Conservation (phyloP, 2,888 invertebrate genomes). For the Allolobophora icterica region DNA sequence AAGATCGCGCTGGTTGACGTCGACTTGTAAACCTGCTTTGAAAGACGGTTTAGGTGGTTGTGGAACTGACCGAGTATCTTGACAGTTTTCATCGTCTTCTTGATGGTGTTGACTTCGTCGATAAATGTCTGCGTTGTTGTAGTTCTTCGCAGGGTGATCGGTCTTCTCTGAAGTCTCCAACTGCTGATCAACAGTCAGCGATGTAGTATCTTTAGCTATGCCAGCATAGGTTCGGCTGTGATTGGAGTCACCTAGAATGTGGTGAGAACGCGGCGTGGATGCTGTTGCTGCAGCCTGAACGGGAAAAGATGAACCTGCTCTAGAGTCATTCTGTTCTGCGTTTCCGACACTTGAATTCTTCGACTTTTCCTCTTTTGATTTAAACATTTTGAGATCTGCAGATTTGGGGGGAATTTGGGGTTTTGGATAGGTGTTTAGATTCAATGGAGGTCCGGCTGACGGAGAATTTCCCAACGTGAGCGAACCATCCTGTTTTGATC, state of each 20-base stretch:
- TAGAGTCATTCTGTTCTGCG: background rate
- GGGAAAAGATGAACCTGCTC: too few species aligned
- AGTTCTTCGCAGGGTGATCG: background rate
- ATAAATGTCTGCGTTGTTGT: background rate
- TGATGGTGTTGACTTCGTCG: background rate
- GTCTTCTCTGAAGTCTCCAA: background rate
- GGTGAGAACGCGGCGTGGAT: background rate
- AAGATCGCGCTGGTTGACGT: background rate
- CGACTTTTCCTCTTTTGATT: background rate
- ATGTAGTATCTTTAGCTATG: background rate
- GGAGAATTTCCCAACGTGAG: background rate
- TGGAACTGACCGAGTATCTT: background rate
- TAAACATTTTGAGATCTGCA: background rate
- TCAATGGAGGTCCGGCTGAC: background rate
- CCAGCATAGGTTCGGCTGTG: background rate
- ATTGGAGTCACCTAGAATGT: background rate
- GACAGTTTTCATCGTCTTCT: background rate
- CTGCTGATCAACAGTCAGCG: background rate
- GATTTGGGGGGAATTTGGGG: background rate
- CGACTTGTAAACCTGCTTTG: background rate
- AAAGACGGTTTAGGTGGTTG: background rate
- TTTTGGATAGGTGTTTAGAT: background rate
- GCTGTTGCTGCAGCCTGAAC: too few species aligned
- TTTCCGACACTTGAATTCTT: background rate
- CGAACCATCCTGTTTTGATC: background rate